Evolutionary conservation across 2,888 invertebrate genomes (phyloP), one percentile per base, ranked within the genome.

Genomic region (Nycteola revayana): DNA sequence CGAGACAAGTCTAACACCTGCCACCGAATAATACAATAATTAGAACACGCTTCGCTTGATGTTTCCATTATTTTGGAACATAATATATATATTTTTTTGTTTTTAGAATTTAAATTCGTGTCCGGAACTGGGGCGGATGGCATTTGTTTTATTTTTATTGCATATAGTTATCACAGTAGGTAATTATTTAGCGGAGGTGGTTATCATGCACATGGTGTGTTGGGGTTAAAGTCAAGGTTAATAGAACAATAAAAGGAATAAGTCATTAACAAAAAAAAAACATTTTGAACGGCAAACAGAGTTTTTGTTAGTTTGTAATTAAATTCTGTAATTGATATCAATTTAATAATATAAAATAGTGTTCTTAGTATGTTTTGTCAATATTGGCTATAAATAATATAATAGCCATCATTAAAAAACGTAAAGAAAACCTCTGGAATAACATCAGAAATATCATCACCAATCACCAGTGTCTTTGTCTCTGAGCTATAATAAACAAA

Each of bases 11-110:
- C 41, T 35, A 48, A 44, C 81, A 82, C 82, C 82, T 82, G 82
- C 77, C 69, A 65, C 66, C 70, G 64, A 69, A 75, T 67, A 68
- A 67, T 66, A 61, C 31, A 48, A 51, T 51, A 48, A 48, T 51
- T 48, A 51, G 48, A 48, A 51, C 40, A 26, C 29, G 32, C 38
- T 41, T 9, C 31, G 36, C 21, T 49, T 44, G 40, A 57, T 49
- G 43, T 42, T 42, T 66, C 67, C 51, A 57, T 45, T 65, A 49
- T 49, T 52, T 36, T 25, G 38, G 39, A 37, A 47, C 40, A 57
- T 66, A 57, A 54, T 62, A 55, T 57, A 41, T 48, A 44, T 58
- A 62, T 63, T 60, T 64, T 55, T 48, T 44, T 18, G 6, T 18
- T 18, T 6, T 18, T 18, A n/a, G n/a, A 18, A 25, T 39, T 30